These are phyloP conservation scores for Archilochus colubris DNA, from an alignment of 2,113 vertebrate genomes.

Conservation along the genomic window DNA sequence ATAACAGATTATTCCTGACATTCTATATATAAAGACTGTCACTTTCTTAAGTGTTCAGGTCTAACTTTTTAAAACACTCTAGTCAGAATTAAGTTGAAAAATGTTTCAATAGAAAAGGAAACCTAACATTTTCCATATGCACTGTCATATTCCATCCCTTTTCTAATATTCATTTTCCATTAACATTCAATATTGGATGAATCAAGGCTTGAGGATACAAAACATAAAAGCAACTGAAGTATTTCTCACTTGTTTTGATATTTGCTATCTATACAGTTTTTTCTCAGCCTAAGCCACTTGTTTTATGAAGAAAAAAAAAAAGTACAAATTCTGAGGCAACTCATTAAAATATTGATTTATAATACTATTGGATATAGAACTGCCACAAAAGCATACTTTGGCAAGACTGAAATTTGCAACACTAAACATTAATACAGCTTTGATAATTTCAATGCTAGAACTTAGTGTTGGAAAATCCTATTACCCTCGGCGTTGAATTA, in stretches of 20 bases:
- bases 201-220: constrained; percentile 47
- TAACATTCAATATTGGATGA: constrained; percentile 72
- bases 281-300: constrained; percentile 46
- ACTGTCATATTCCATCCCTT: constrained; percentile 82
- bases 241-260: constrained; percentile 51
- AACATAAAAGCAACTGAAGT: constrained; percentile 19
- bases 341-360: constrained; percentile 41
- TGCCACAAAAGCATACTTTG: constrained; percentile 30
- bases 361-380: constrained; percentile 59
- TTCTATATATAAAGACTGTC: not conserved
- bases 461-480: constrained; percentile 65
- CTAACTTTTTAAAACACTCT: constrained; percentile 65
- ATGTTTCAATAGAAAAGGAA: constrained; percentile 56
- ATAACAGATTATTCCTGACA: not conserved
- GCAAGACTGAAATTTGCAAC: constrained; percentile 65
- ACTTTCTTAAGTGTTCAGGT: constrained; percentile 30
- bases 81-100: constrained; percentile 43
- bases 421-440: constrained; percentile 61
- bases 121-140: constrained; percentile 86
- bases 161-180: constrained; percentile 81
- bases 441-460: constrained; percentile 57
- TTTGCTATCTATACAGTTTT: constrained; percentile 42
- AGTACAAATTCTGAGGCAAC: constrained; percentile 39
- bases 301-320: constrained; percentile 16
- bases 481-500: constrained; percentile 40